phyloP scores from a whole-genome alignment of 2,113 vertebrate species.

The Heloderma charlesbogerti region DNA sequence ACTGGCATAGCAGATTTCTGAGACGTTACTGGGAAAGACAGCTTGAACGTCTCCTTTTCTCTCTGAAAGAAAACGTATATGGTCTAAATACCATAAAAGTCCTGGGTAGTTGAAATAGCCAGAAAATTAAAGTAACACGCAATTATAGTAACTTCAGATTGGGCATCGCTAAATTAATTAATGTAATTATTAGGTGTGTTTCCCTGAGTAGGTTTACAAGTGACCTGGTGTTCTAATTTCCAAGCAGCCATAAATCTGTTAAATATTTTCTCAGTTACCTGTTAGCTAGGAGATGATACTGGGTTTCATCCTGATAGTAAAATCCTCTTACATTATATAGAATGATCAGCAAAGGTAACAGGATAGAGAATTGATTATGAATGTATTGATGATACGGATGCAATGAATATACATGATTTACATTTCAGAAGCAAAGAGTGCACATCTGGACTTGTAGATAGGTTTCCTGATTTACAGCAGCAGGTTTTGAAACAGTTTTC shows the following conservation, averaged over 20 bases:
- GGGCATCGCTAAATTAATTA: slow-evolving; percentile 49
- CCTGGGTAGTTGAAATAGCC: slow-evolving; percentile 7
- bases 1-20: slow-evolving; percentile 13
- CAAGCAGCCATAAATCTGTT: slow-evolving; percentile 7
- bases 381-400: neutral
- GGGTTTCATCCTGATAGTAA: neutral
- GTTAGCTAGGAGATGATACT: neutral
- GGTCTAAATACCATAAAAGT: slow-evolving; percentile 7
- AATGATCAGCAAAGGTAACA: neutral
- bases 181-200: slow-evolving; percentile 36
- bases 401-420: neutral
- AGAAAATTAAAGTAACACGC: slow-evolving; percentile 33
- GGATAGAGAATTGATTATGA: neutral
- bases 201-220: neutral
- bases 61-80: neutral
- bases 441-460: neutral
- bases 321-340: neutral
- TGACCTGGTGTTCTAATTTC: slow-evolving; percentile 35
- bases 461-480: neutral
- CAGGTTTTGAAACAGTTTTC: neutral
- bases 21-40: neutral
- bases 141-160: slow-evolving; percentile 35
- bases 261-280: neutral
- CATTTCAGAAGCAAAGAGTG: neutral
- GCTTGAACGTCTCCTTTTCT: neutral